phyloP scores from a whole-genome alignment of 1,140 invertebrate genomes.

The Lasioglossum baleicum region DNA sequence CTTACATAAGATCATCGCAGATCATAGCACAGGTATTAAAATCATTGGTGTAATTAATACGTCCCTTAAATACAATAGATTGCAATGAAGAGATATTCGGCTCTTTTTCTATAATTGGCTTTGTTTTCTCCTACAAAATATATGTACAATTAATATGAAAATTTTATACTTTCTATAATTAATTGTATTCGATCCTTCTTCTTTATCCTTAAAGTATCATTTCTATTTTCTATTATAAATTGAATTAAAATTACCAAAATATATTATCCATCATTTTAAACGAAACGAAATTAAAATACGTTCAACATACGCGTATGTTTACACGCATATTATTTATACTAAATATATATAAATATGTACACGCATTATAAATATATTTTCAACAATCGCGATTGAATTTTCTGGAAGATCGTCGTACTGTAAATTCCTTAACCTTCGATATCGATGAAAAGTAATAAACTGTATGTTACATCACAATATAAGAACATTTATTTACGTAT shows the following conservation, averaged over 20 bases:
- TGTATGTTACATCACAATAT: background rate
- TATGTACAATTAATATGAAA: constrained; percentile 11
- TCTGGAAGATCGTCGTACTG: constrained; percentile 51
- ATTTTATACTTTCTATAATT: background rate
- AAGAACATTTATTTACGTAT: background rate
- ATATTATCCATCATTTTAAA: background rate
- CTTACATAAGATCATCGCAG: constrained; percentile 81
- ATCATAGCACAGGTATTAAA: constrained; percentile 79
- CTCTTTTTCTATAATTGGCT: constrained; percentile 16
- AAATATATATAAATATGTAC: too few relatives aligned
- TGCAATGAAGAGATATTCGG: constrained; percentile 60
- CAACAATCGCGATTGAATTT: constrained; percentile 39
- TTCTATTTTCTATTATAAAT: background rate
- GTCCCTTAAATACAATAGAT: constrained; percentile 78
- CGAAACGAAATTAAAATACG: constrained; percentile 7
- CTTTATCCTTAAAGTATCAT: background rate
- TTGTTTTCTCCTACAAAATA: constrained; percentile 37
- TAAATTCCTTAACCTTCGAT: constrained; percentile 18
- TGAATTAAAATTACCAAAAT: background rate
- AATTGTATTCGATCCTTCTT: background rate
- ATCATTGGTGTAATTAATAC: constrained; percentile 79
- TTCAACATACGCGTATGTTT: constrained; percentile 10
- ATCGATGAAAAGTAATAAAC: constrained; percentile 20
- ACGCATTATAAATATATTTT: too few relatives aligned
- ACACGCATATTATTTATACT: too few relatives aligned